These are phyloP conservation scores for Anagrus nilaparvatae DNA, from an alignment of 1,140 invertebrate species.

Conservation along the genomic window DNA sequence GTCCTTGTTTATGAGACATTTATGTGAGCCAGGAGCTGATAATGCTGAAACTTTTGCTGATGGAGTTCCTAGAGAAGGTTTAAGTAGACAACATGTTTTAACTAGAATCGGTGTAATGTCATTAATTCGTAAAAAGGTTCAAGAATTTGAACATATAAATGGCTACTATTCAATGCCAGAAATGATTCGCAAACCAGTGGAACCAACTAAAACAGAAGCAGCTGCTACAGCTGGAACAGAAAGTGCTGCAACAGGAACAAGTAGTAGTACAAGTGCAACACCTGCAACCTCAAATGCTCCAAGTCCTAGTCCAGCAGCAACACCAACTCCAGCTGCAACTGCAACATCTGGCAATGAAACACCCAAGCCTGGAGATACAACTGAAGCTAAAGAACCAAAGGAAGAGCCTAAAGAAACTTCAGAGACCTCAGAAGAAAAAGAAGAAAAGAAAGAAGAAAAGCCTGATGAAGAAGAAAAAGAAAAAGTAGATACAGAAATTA, in stretches of 20 bases:
- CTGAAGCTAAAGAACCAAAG: constrained; percentile 10
- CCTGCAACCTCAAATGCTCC: constrained; percentile 62
- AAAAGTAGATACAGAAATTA: constrained; percentile 33
- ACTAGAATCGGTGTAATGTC: constrained; percentile 99
- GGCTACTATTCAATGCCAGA: constrained; percentile 97
- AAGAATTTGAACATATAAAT: constrained; percentile 98
- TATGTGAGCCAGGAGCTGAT: constrained; percentile 97
- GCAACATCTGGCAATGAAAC: constrained; percentile 22
- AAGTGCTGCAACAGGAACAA: constrained; percentile 32
- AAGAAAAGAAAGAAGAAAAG: constrained; percentile 30
- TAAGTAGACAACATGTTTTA: constrained; percentile 95
- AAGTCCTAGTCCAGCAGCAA: constrained; percentile 49
- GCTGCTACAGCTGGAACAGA: constrained; percentile 24
- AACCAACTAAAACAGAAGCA: constrained; percentile 45
- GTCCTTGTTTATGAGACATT: constrained; percentile 97
- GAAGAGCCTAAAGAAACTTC: constrained; percentile 17
- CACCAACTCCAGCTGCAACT: constrained; percentile 41
- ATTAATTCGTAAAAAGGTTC: constrained; percentile 96
- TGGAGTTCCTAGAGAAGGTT: constrained; percentile 95
- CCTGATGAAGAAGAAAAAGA: constrained; percentile 11
- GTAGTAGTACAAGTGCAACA: constrained; percentile 45
- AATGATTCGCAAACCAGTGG: constrained; percentile 69
- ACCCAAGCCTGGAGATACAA: no score
- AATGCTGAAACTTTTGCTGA: constrained; percentile 97
- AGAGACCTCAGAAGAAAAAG: no score